These are phyloP conservation scores for Amblyornis subalaris DNA, from an alignment of 2,113 vertebrate genomes.

Conservation along the genomic window DNA sequence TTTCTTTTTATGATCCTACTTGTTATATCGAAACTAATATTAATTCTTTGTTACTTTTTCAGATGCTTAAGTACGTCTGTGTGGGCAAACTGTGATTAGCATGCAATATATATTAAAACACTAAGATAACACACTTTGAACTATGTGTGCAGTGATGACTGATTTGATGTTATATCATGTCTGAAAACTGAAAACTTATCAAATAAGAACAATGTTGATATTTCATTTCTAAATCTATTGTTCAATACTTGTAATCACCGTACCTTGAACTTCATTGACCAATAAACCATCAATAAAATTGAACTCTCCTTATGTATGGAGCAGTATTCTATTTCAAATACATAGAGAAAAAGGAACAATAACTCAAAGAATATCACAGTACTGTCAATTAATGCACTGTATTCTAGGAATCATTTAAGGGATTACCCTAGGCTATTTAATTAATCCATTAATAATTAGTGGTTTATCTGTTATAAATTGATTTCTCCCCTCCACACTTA, in stretches of 20 bases:
- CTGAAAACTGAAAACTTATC: background rate
- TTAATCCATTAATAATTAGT: constrained; percentile 40
- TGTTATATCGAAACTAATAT: background rate
- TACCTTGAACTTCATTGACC: background rate
- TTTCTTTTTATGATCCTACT: background rate
- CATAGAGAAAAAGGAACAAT: background rate
- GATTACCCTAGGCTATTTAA: constrained; percentile 22
- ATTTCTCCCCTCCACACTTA: constrained; percentile 20
- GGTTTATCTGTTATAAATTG: constrained; percentile 31
- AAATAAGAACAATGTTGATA: background rate
- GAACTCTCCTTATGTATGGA: background rate
- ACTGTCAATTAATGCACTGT: background rate
- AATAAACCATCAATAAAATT: background rate
- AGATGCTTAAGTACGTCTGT: background rate
- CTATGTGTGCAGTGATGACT: background rate
- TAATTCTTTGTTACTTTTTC: background rate
- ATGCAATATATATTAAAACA: background rate
- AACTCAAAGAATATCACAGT: background rate
- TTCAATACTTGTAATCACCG: background rate
- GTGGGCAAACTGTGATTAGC: background rate
- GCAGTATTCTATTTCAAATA: background rate
- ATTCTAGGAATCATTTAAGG: constrained; percentile 18
- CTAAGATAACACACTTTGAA: background rate
- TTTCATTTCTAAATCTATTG: background rate
- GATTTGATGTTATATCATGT: background rate